Evolutionary conservation across 2,797 vertebrate species (phyloP), one percentile per base, ranked within the genome.

Genomic region (Sebastes iracundus): DNA sequence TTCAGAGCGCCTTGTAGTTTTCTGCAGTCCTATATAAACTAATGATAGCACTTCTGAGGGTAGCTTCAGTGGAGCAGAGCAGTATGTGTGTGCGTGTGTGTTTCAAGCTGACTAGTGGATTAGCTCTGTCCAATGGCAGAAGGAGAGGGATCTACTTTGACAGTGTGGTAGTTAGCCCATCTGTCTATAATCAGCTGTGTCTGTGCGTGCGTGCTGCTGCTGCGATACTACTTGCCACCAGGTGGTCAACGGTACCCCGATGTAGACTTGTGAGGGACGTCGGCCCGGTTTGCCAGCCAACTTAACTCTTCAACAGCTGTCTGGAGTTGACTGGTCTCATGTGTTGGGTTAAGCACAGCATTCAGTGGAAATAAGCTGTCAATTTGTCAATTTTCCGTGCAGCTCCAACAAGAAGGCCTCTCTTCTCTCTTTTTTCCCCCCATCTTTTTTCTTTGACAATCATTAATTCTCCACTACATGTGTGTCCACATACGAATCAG

Each of bases 131-230:
- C 71, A 69, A 84, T 94, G 91, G 84, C 95, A 96, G 94, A 94
- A 94, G 94, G 93, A 90, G 85, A 82, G 87, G 84, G 88, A 92
- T 94, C 89, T 90, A 77, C 87, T 91, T 90, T 94, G 94, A 94
- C 93, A 92, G 92, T 93, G 93, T 93, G 92, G 89, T 95, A 93
- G 90, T 94, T 93, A 90, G 90, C 91, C 94, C 96, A 96, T 96
- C 96, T 96, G 96, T 93, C 92, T 90, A 90, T 95, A 94, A 95
- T 96, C 94, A 94, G 90, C 80, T 93, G 77, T 67, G 81, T 83
- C 25, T 58, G 72, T 74, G 74, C 68, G 62, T 77, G 75, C 30
- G 5, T 11, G 35, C 11, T 82, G 65, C 80, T 82, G 75, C 85
- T 86, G 25, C 73, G 77, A 80, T 87, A 69, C 90, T 92, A 87